Evolutionary conservation across 64 coral and sea anemone genomes (phyloP).

Genomic region (Porites australiensis): DNA sequence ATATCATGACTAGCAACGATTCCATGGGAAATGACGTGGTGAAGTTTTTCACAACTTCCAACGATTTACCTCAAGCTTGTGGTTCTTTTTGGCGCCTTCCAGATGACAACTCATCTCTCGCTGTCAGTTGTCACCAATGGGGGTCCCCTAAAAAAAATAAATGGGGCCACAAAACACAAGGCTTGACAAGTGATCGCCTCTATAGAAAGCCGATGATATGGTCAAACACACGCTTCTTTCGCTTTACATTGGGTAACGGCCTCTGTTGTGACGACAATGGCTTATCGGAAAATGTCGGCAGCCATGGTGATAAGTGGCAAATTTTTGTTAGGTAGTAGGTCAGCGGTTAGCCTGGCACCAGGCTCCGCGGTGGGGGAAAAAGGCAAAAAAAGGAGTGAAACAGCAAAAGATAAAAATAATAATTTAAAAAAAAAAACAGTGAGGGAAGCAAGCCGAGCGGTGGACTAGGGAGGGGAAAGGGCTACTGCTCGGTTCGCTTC

Average conservation of each 20-base stretch:
- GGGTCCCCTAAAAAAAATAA: not conserved
- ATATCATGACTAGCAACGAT: slow-evolving; percentile 53
- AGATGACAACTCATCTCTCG: slow-evolving; percentile 41
- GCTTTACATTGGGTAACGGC: no score
- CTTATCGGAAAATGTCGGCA: no score
- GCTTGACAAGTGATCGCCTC: not conserved
- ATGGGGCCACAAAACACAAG: not conserved
- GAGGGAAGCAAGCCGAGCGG: no score
- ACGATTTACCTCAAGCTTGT: slow-evolving; percentile 8
- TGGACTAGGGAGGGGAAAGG: no score
- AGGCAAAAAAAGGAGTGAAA: no score
- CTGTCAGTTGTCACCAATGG: slow-evolving; percentile 8
- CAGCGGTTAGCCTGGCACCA: no score
- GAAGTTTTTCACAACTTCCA: not conserved
- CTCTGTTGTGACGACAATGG: not conserved
- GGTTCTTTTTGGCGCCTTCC: slow-evolving; percentile 19
- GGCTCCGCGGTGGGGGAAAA: no score
- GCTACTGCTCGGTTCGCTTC: no score
- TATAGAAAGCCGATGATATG: not conserved
- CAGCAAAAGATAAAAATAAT: no score
- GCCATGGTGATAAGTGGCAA: slow-evolving; percentile 28
- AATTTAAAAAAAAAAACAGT: no score
- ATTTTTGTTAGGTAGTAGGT: slow-evolving; percentile 4
- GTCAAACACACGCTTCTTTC: not conserved
- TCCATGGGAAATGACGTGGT: slow-evolving; percentile 12